These are phyloP conservation scores for Cacoxenus indagator DNA, from an alignment of 2,888 invertebrate species.

Conservation along the genomic window DNA sequence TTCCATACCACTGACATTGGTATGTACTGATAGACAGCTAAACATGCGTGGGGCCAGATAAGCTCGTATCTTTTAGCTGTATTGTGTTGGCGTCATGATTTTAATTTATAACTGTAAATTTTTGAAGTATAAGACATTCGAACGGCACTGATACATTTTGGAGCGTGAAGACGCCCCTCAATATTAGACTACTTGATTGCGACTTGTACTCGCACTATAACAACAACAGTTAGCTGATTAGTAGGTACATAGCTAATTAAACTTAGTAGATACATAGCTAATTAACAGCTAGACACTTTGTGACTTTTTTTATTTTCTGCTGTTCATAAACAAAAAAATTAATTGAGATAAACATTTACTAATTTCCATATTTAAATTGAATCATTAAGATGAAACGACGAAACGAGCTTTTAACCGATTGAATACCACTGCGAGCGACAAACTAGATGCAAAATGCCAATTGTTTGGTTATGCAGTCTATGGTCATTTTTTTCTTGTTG, in stretches of 20 bases:
- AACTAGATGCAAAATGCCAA: not conserved
- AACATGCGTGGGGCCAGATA: no score
- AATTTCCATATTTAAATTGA: conserved; percentile 7
- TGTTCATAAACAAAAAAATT: not conserved
- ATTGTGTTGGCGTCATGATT: not conserved
- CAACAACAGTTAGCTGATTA: not conserved
- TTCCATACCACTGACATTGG: not conserved
- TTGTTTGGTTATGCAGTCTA: not conserved
- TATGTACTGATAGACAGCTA: not conserved
- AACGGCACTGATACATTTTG: conserved; percentile 39
- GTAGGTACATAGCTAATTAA: conserved; percentile 8
- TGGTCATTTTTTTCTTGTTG: not conserved
- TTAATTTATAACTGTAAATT: not conserved
- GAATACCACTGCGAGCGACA: not conserved
- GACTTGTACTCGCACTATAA: no score
- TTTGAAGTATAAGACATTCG: conserved; percentile 29
- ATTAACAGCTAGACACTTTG: not conserved
- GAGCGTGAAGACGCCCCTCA: conserved; percentile 1
- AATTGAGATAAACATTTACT: not conserved
- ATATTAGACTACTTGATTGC: not conserved
- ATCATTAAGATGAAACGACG: not conserved
- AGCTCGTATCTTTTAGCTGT: not conserved
- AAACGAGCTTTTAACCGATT: not conserved
- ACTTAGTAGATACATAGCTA: conserved; percentile 12
- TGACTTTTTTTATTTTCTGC: not conserved